Base-by-base conservation (phyloP, 64 coral and sea anemone species). In the Dendrophyllia cribrosa region DNA sequence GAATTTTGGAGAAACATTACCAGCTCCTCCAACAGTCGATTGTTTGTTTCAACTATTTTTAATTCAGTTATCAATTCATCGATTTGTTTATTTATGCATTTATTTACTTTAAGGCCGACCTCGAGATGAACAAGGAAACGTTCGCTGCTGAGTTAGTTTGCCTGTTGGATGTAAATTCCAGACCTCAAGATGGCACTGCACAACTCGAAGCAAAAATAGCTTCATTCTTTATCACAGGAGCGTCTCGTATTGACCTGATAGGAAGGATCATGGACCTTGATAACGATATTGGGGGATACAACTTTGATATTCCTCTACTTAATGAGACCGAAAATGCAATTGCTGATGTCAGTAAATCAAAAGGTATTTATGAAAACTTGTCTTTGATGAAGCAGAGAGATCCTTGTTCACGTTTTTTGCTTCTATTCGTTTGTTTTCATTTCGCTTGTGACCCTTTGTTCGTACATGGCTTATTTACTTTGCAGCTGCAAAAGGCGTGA, bases 261-360 rank as follows among this genome's bases (percentile, higher is more conserved):
- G 76, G 19, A 59, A 79, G 26, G 24, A 7, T 25, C 22, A 9
- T 76, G 73, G 73, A 76, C 73, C n/a, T 76, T 45, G 73, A 76
- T 51, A 76, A 76, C 73, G 48, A 44, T 11, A 76, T 76, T 45
- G 73, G 73, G 25, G 73, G 73, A 45, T 51, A 76, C 73, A 76
- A 45, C 48, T 76, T 76, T 76, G 73, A 76, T 76, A 76, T 76
- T 23, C 73, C 73, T 9, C 3, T 79, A 1, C 76, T 79, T 2
- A 14, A 56, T 20, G 56, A 79, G 7, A 79, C 51, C 4, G 12
- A 53, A 14, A 19, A 56, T 2, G 76, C 76, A 15, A n/a, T 79
- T 3, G 12, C 48, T 20, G 24, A 58, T 9, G 7, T 79, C 12
- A 13, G 17, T 25, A 58, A 55, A 56, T 8, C 76, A 58, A 56